Base-by-base conservation (phyloP, 2,113 vertebrate genomes). In the Daubentonia madagascariensis region DNA sequence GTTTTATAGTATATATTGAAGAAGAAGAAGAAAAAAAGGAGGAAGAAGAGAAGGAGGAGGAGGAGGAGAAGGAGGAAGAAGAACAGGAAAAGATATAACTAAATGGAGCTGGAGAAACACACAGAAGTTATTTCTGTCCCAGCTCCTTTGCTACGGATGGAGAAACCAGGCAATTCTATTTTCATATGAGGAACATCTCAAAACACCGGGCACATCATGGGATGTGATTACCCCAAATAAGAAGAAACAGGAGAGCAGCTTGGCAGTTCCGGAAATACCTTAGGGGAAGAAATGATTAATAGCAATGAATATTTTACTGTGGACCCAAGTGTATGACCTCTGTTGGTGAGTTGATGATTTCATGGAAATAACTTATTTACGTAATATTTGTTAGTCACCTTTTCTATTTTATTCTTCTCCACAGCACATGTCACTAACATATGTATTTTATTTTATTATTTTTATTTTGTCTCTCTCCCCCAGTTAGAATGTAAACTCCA, bases 281-380 rank as follows among this genome's bases (percentile, higher is more conserved):
- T 4, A 73, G 70, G 23, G 28, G 16, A n/a, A 37, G 78, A 93
- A 88, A 86, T n/a, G 32, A 8, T 0, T 91, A 94, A 97, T 68
- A 94, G 72, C 93, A 96, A 98, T 97, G 92, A 96, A 89, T 94
- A 96, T 94, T 94, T 97, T 83, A 91, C 52, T 92, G 78, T 97
- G 95, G 96, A 96, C 90, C 65, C 45, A 23, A 95, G 93, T 25
- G 67, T 95, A 90, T 98, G 94, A 92, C 97, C 91, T 94, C 94
- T 85, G n/a, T 89, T 72, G 63, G 63, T 87, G 16, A 61, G 52
- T 63, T 13, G 4, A 32, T 73, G 37, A 68, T 68, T 93, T 88
- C 1, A 1, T 23, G 50, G 65, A 76, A 94, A 52, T 45, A 22
- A 50, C 61, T 80, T 35, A 37, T 37, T 96, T 61, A 32, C 3